Base-by-base conservation (phyloP, 2,113 vertebrate genomes). In the Todiramphus chloris region DNA sequence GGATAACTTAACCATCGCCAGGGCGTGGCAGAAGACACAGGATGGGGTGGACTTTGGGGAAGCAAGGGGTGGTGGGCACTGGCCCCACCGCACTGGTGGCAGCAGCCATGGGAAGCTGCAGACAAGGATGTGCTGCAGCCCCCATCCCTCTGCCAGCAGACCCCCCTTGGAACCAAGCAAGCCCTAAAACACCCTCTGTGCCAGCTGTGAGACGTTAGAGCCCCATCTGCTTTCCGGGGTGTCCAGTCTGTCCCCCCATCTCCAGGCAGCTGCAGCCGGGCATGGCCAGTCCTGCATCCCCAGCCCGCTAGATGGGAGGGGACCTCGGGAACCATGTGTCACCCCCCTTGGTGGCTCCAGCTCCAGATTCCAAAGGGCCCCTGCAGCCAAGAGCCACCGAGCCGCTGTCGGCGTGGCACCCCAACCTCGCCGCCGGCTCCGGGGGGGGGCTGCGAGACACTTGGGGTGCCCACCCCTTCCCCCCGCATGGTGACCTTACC, bases 381-480 rank as follows among this genome's bases (percentile, higher is more conserved):
- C 11, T 0, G 0, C 35, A n/a, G 28, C 53, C 63, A 18, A 76
- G 39, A 4, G n/a, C 62, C 46, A 6, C 14, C 0, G 5, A 51
- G 59, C 9, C 2, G 2, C 46, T 2, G 2, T 35, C 11, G 11
- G 31, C 1, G 0, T 1, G 0, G 44, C 33, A 81, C 60, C 79
- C 81, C 56, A 17, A 8, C 8, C 10, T 69, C 84, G 2, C 16
- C 0, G 0, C 19, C 7, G 3, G 56, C 70, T 10, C 2, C 1
- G 10, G 35, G 72, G 10, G 35, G 72, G 55, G 37, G 8, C 51
- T 66, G 44, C 6, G 2, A 0, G 3, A 24, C 74, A 39, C 14
- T 37, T 5, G 0, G 43, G 8, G 11, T 21, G 8, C 84, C 84
- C 90, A n/a, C 62, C 87, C 60, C 0, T 1, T 13, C 33, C 84